Conservation (phyloP, 2,888 invertebrate species). For the Alloscopus bannaensis region DNA sequence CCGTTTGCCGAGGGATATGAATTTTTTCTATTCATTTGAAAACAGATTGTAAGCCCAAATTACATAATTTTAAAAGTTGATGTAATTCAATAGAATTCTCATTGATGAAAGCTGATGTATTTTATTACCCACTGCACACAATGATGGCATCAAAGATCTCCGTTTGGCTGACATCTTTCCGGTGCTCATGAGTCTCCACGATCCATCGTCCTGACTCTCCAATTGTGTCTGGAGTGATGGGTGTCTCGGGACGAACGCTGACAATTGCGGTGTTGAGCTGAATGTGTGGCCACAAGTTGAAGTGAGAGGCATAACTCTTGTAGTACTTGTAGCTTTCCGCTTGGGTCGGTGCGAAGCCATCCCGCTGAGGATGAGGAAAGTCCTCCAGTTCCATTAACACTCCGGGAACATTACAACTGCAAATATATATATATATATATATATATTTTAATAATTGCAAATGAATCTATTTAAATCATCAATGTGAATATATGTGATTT, state of each 20-base stretch:
- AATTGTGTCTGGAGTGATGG: not conserved
- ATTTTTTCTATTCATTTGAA: conserved; percentile 6
- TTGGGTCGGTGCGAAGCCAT: not conserved
- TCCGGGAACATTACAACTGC: not conserved
- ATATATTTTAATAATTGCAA: not conserved
- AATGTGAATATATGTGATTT: not conserved
- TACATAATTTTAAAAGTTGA: conserved; percentile 5
- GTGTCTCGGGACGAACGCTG: not conserved
- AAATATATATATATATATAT: not conserved
- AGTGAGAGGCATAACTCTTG: not conserved
- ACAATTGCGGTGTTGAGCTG: conserved; percentile 7
- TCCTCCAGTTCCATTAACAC: conserved; percentile 17
- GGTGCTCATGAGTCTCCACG: conserved; percentile 16
- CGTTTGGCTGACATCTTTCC: not conserved
- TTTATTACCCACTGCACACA: conserved; percentile 6
- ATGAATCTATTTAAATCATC: not conserved
- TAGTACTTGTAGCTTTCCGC: not conserved
- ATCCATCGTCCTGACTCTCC: conserved; percentile 7
- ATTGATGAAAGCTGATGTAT: too few relatives aligned
- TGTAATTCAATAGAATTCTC: too few relatives aligned
- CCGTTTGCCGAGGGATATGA: not conserved
- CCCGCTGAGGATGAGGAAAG: not conserved
- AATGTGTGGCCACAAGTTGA: conserved; percentile 17
- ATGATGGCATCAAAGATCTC: conserved; percentile 11
- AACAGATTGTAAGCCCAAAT: too few relatives aligned